Conservation (phyloP, 2,888 invertebrate genomes). For the Julus scandinavius region DNA sequence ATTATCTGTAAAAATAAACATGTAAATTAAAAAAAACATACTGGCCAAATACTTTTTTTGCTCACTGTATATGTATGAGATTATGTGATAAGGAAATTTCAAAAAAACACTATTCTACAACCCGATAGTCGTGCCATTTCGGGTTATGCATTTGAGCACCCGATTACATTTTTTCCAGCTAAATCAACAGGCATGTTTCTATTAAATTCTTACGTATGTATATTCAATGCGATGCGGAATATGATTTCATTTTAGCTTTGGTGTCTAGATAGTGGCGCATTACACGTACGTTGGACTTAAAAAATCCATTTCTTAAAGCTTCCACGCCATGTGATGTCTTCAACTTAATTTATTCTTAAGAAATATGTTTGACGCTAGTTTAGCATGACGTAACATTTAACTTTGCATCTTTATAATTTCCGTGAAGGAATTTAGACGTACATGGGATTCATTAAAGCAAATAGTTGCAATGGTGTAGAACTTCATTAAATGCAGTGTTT, state of each 20-base stretch:
- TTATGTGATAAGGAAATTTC: conserved; percentile 3
- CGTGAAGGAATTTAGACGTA: neutral
- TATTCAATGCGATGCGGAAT: conserved; percentile 22
- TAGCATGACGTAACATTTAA: neutral
- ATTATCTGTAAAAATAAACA: no score
- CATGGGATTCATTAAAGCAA: no score
- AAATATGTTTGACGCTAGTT: neutral
- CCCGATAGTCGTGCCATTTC: neutral
- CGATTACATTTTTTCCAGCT: neutral
- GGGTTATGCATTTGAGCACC: neutral
- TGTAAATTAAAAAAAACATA: no score
- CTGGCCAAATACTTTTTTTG: no score
- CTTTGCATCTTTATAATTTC: neutral
- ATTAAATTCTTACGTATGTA: conserved; percentile 40
- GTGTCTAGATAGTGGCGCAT: neutral
- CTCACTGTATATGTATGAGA: neutral
- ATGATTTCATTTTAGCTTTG: conserved; percentile 28
- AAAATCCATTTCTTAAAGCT: neutral
- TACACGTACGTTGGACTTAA: neutral
- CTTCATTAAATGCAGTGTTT: no score
- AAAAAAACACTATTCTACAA: neutral
- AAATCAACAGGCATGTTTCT: neutral
- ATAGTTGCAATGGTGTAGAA: no score
- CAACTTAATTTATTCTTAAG: neutral
- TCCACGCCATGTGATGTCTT: neutral